These are phyloP conservation scores for Orchestia grillus DNA, from an alignment of 1,140 invertebrate genomes.

Conservation along the genomic window DNA sequence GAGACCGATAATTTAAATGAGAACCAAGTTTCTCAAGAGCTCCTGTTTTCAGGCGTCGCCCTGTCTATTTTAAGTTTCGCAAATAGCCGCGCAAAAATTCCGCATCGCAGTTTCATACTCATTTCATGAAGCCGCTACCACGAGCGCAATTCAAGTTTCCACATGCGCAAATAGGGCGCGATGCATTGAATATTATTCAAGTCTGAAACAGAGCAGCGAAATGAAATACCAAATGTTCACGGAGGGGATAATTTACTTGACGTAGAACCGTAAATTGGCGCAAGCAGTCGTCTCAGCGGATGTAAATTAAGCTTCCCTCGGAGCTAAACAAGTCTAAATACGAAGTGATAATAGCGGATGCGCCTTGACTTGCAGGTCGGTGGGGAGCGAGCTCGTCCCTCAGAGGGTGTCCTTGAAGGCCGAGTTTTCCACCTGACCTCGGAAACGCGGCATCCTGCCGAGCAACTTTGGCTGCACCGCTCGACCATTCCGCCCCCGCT, in stretches of 20 bases:
- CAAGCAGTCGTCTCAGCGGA: neutral
- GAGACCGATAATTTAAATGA: too few relatives aligned
- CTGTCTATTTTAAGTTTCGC: too few relatives aligned
- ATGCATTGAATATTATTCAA: too few relatives aligned
- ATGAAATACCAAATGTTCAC: too few relatives aligned
- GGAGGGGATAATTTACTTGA: neutral
- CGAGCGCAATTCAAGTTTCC: too few relatives aligned
- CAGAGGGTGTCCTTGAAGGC: neutral
- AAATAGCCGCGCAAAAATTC: too few relatives aligned
- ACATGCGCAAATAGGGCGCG: too few relatives aligned
- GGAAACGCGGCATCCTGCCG: constrained; percentile 45
- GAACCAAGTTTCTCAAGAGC: too few relatives aligned
- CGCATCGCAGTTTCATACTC: too few relatives aligned
- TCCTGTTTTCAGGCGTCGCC: too few relatives aligned
- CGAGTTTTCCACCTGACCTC: constrained; percentile 31
- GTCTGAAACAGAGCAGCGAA: too few relatives aligned
- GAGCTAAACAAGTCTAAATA: neutral
- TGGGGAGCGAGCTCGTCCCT: neutral
- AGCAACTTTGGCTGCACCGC: neutral
- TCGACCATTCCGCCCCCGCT: constrained; percentile 1
- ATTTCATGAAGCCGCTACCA: too few relatives aligned
- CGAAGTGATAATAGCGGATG: constrained; percentile 11
- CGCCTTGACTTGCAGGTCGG: constrained; percentile 10
- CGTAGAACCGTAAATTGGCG: neutral
- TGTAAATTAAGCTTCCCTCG: neutral